Evolutionary conservation across 2,113 vertebrate species (phyloP), one percentile per base, ranked within the genome.

Genomic region (Puma concolor): DNA sequence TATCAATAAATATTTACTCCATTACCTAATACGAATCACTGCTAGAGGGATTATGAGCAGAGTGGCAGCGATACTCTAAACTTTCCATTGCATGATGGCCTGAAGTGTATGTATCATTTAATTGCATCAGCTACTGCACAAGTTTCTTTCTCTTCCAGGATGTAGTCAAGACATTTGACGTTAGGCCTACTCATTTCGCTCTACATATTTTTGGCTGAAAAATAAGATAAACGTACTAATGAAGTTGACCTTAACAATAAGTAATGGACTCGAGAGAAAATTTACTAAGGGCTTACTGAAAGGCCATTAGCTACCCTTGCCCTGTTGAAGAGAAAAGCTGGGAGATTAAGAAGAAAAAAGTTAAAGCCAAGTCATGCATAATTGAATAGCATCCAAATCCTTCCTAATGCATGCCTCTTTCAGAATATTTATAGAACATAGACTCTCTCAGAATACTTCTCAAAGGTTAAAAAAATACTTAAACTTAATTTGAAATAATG

Each of bases 261-360:
- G 90, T 81, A 94, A 96, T 83, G 76, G 52, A 60, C 89, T 81
- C 44, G 12, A 91, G 93, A 93, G 95, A 90, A 96, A 93, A 91
- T 97, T 98, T 98, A 85, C 97, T 66, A 44, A 97, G 80, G 88
- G 92, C 91, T 98, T 98, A 97, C 38, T 81, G 80, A 97, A 97
- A 88, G 82, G 67, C 95, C 97, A 96, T 97, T 96, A 97, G 94
- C 81, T 74, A 94, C 92, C 94, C 86, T 83, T 83, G 36, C 60
- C n/a, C 38, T 57, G 33, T 16, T 67, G 38, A 93, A 86, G 79
- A 88, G 41, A 88, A 96, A 97, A 96, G 94, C 76, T 86, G 44
- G 72, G 96, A 96, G 96, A 97, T 97, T 97, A 98, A 97, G 91
- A 95, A 92, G 50, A 94, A 88, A 95, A 97, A 97, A 74, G 25